phyloP scores from a whole-genome alignment of 2,113 vertebrate species.

The Mustela lutreola region DNA sequence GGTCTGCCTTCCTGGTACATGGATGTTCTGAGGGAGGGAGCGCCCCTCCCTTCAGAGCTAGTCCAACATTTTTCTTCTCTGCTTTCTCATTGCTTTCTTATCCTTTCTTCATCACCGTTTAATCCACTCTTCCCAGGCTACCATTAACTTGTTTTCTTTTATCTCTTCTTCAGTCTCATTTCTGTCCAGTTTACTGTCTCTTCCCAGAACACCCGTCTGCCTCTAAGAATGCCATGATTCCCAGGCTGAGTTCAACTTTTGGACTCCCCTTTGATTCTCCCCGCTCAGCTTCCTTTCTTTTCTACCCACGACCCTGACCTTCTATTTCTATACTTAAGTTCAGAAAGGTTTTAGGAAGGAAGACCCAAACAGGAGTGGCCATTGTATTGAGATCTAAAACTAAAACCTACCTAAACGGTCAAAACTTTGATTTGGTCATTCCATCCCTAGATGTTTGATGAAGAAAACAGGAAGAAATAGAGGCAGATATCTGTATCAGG shows the following conservation, averaged over 20 bases:
- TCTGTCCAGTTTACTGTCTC: not conserved
- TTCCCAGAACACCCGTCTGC: not conserved
- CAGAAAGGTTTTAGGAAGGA: not conserved
- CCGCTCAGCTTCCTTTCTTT: not conserved
- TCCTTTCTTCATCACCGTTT: not conserved
- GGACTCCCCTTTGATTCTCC: fast-evolving
- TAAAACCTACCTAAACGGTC: not conserved
- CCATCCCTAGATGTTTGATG: not conserved
- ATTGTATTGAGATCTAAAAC: not conserved
- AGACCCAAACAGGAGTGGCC: not conserved
- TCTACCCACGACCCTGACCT: not conserved
- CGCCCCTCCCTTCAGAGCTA: not conserved
- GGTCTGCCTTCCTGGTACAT: not conserved
- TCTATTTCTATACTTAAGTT: not conserved
- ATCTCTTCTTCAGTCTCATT: not conserved
- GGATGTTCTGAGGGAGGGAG: too few relatives aligned
- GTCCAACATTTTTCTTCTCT: not conserved
- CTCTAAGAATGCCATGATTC: not conserved
- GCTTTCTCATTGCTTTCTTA: not conserved
- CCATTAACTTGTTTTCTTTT: not conserved
- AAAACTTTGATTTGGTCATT: not conserved
- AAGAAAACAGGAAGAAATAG: not conserved
- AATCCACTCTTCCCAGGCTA: not conserved
- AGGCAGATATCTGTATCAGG: not conserved
- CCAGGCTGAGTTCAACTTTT: not conserved